Conservation (phyloP, 2,797 vertebrate species). For the Ispidina lecontei region DNA sequence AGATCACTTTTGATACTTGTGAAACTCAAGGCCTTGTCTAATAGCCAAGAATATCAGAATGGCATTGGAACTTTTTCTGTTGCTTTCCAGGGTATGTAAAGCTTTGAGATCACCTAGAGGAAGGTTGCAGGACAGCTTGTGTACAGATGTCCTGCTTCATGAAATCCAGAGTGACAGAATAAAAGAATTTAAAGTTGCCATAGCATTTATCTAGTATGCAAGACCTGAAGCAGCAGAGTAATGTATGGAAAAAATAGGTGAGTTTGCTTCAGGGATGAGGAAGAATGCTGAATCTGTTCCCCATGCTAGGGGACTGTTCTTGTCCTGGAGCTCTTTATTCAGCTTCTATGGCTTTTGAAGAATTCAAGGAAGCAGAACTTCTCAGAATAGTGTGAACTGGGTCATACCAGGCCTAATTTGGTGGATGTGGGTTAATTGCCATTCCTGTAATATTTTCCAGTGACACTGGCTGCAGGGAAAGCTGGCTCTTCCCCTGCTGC, state of each 20-base stretch:
- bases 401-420: not conserved
- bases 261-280: not conserved
- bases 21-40: not conserved
- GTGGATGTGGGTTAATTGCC: not conserved
- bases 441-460: not conserved
- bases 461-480: not conserved
- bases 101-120: not conserved
- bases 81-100: not conserved
- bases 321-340: not conserved
- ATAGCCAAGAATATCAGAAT: not conserved
- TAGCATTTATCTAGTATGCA: not conserved
- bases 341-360: not conserved
- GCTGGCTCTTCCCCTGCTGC: not conserved
- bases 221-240: not conserved
- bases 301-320: not conserved
- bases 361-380: not conserved
- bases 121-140: not conserved
- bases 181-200: not conserved
- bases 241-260: not conserved
- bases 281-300: not conserved
- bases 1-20: not conserved
- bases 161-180: not conserved
- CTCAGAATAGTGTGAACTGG: not conserved
- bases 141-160: not conserved
- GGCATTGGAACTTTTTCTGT: fast-evolving